These are phyloP conservation scores for Druceiella hillmani DNA, from an alignment of 2,888 invertebrate species.

Conservation along the genomic window DNA sequence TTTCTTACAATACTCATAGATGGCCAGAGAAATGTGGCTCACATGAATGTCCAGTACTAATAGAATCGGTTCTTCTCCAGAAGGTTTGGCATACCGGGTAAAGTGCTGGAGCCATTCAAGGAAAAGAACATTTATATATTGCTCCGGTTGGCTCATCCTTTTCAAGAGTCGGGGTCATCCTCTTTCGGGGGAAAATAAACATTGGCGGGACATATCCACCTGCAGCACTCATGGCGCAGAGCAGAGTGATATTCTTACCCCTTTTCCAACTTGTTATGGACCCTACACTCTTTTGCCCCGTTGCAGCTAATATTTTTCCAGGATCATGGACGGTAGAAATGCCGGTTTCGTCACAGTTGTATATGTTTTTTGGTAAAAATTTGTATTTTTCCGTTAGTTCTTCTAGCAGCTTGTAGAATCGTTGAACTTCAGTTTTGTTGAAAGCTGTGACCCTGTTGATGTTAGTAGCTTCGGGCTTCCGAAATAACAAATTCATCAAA, in stretches of 20 bases:
- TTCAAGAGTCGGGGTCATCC: constrained; percentile 27
- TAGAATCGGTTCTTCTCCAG: no score
- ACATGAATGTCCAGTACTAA: no score
- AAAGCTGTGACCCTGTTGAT: constrained; percentile 27
- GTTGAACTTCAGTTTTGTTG: constrained; percentile 24
- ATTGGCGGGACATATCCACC: constrained; percentile 32
- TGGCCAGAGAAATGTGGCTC: no score
- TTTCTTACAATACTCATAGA: no score
- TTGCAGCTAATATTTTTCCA: constrained; percentile 26
- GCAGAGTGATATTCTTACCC: constrained; percentile 27
- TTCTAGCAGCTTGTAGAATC: constrained; percentile 25
- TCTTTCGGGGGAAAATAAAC: constrained; percentile 32
- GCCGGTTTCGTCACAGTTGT: constrained; percentile 31
- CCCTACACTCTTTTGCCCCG: constrained; percentile 30
- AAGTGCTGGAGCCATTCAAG: no score
- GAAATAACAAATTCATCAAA: no score
- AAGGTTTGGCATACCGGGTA: no score
- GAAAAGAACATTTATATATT: no score
- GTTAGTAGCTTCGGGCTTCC: constrained; percentile 28
- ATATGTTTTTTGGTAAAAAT: constrained; percentile 26
- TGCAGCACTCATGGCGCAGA: constrained; percentile 30
- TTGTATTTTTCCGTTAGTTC: constrained; percentile 22
- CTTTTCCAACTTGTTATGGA: constrained; percentile 28
- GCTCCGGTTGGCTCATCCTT: constrained; percentile 28
- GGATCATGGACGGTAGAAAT: constrained; percentile 29